Evolutionary conservation across 2,113 vertebrate genomes (phyloP), one percentile per base, ranked within the genome.

Genomic region (Mus pahari): DNA sequence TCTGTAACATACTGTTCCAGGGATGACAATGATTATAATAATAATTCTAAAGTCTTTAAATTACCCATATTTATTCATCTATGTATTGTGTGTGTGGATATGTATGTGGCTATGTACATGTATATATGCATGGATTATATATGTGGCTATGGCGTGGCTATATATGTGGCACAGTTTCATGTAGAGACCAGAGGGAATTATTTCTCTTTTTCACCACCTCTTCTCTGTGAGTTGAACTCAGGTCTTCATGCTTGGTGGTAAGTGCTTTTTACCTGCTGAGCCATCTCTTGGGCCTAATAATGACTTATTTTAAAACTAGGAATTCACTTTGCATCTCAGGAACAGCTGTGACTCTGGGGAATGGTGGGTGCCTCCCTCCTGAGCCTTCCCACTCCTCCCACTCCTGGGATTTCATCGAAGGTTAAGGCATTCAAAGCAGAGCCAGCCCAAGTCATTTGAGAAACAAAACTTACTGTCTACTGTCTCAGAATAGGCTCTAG

Each of bases 351-450:
- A 33, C 14, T 55, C 39, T 50, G 0, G 36, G 19, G 70, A 39
- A 58, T 1, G 2, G 0, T 3, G 8, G 5, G 4, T 3, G 22
- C 11, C 66, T 33, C 9, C 0, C 55, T 9, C 7, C 7, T 1
- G 13, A 7, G 31, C n/a, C 0, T 5, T 2, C 55, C 42, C 64
- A n/a, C 36, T 55, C 7, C 31, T 13, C 82, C 28, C 3, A 42
- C 22, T 20, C 22, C 0, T 28, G 0, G 50, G 39, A 68, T 68
- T 31, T 70, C 88, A 5, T 62, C 62, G 22, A 42, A 45, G 1
- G 13, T 26, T 8, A 60, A 42, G 9, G 0, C 1, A 4, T 53
- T 31, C 26, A 14, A 48, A 78, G 82, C 74, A 48, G 36, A 28
- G 71, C n/a, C 12, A 22, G 24, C 60, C 66, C 53, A 36, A 55